Base-by-base conservation (phyloP, 1,140 invertebrate genomes). In the Calliopsis andreniformis region DNA sequence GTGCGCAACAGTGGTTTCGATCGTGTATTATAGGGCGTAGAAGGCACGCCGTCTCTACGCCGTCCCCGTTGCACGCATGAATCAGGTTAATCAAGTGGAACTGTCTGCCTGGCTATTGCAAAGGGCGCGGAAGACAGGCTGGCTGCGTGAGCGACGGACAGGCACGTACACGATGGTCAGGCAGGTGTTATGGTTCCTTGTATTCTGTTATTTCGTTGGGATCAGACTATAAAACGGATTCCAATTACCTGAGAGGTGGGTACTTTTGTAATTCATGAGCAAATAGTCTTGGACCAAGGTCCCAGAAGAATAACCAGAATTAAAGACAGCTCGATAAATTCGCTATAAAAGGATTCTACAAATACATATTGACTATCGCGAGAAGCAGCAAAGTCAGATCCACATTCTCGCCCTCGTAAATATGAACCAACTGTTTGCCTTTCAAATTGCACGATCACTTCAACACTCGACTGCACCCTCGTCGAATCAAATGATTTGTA, bases 81-180 rank as follows among this genome's bases (percentile, higher is more conserved):
- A 89, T 84, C 86, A 78, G 87, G 87, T 90, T 90, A 90, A 91
- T 91, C 89, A 91, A 90, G 83, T 86, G 89, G 89, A 90, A 89
- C 89, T 89, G 87, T 88, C 86, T 84, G 87, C 77, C 80, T 39
- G 78, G 79, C 75, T 80, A 78, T 63, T 67, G 76, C 68, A 53
- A 70, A 80, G 78, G 78, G 78, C 62, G 69, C 77, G 53, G 64
- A 84, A 82, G 80, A 82, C 80, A 76, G 82, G 58, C 59, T 51
- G 84, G 47, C 56, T 70, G 68, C 59, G 56, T 59, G 77, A 86
- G 66, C 70, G 84, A 84, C 79, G 73, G 77, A 81, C 83, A 66
- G 10, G 68, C 79, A 83, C 72, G 64, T 81, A 76, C 69, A 63
- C 62, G 76, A 61, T 81, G 81, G 82, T 3, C 75, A 80, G 85